Evolutionary conservation across 2,113 vertebrate species (phyloP).

Genomic region (Bombycilla garrulus): DNA sequence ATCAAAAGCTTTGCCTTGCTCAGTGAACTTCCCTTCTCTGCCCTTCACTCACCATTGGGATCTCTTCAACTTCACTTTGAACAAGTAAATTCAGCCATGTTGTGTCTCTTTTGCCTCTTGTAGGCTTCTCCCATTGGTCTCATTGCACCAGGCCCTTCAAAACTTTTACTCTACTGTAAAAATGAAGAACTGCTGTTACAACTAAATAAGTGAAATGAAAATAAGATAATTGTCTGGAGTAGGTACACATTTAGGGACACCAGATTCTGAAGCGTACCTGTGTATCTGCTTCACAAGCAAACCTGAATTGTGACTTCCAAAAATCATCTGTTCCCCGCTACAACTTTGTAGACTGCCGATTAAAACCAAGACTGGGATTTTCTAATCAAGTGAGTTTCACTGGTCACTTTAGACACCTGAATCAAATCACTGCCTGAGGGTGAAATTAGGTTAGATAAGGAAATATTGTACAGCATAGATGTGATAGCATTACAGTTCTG

Average conservation of each 20-base stretch:
- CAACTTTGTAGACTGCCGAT: neutral
- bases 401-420: neutral
- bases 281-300: neutral
- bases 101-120: neutral
- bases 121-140: neutral
- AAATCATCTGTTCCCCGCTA: neutral
- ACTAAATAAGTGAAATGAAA: neutral
- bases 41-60: neutral
- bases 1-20: neutral
- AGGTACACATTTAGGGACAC: neutral
- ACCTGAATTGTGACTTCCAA: neutral
- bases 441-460: neutral
- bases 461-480: neutral
- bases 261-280: neutral
- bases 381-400: neutral
- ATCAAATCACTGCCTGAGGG: neutral
- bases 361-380: neutral
- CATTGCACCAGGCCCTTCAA: neutral
- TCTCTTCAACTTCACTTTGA: neutral
- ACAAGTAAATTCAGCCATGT: neutral
- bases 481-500: neutral
- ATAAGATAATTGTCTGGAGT: neutral
- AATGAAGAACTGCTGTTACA: neutral
- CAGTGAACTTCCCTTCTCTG: neutral
- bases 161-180: neutral